Evolutionary conservation across 2,113 vertebrate species (phyloP).

Genomic region (Cercocebus atys): DNA sequence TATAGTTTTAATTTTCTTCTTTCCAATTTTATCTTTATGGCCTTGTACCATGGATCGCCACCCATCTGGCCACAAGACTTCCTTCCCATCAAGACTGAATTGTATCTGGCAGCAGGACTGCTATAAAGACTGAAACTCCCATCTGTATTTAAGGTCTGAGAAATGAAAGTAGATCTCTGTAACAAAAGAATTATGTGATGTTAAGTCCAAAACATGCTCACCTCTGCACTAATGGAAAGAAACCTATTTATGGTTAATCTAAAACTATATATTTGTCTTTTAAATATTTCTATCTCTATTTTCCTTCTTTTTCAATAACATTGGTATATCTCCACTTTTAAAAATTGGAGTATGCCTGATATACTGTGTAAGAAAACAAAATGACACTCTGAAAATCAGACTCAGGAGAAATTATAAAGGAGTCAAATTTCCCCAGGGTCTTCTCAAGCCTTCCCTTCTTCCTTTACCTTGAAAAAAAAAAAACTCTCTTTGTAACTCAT

Average conservation of each 20-base stretch:
- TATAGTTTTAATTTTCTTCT: slow-evolving; percentile 44
- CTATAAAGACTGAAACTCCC: slow-evolving; percentile 39
- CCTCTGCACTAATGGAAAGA: slow-evolving; percentile 41
- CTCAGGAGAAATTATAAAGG: slow-evolving; percentile 47
- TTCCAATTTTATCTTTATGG: slow-evolving; percentile 64
- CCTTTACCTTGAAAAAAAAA: slow-evolving; percentile 25
- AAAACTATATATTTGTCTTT: slow-evolving; percentile 56
- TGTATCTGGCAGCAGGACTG: slow-evolving; percentile 29
- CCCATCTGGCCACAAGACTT: slow-evolving; percentile 29
- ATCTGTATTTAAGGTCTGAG: slow-evolving; percentile 50
- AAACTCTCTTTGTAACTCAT: slow-evolving; percentile 35
- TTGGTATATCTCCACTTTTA: background rate
- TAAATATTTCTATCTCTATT: slow-evolving; percentile 33
- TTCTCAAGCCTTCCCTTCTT: background rate
- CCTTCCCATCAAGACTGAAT: slow-evolving; percentile 48
- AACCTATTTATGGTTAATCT: slow-evolving; percentile 32
- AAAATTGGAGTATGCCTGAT: background rate
- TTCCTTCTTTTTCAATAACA: no score
- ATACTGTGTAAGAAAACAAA: slow-evolving; percentile 50
- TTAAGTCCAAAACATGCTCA: slow-evolving; percentile 35
- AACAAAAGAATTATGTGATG: slow-evolving; percentile 55
- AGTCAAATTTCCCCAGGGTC: slow-evolving; percentile 31
- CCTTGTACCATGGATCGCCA: slow-evolving; percentile 19
- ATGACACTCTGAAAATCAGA: slow-evolving; percentile 57
- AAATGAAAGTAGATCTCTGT: slow-evolving; percentile 56